Conservation (phyloP, 2,113 vertebrate species). For the Ptilorrhoa leucosticta region DNA sequence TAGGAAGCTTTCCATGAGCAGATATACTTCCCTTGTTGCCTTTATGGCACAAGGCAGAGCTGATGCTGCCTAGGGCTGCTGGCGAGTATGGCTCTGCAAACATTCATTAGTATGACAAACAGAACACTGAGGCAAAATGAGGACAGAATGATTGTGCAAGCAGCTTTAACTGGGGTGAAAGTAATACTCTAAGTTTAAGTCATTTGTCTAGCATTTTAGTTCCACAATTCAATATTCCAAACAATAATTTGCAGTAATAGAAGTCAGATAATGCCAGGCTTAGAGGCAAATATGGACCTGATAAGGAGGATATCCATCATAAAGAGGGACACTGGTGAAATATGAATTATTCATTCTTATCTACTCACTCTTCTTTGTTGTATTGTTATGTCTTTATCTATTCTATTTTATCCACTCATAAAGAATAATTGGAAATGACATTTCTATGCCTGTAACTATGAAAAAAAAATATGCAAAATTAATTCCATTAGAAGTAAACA, state of each 20-base stretch:
- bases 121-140: not conserved
- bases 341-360: conserved; percentile 7
- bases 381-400: not conserved
- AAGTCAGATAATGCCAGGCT: not conserved
- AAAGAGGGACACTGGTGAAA: not conserved
- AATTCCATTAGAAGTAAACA: not conserved
- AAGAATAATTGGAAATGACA: not conserved
- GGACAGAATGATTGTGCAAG: not conserved
- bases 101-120: not conserved
- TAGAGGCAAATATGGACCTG: not conserved
- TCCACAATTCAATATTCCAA: not conserved
- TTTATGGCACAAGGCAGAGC: not conserved
- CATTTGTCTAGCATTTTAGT: not conserved
- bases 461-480: not conserved
- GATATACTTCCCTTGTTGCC: not conserved
- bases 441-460: not conserved
- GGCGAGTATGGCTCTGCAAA: not conserved
- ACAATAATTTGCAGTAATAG: not conserved
- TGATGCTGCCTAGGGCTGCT: not conserved
- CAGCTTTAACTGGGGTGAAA: not conserved
- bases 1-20: not conserved
- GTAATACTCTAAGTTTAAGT: not conserved
- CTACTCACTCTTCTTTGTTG: not conserved
- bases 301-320: not conserved
- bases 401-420: not conserved